These are phyloP conservation scores for Phenganax subtilis DNA, from an alignment of 92 coral and sea anemone species.

Conservation along the genomic window DNA sequence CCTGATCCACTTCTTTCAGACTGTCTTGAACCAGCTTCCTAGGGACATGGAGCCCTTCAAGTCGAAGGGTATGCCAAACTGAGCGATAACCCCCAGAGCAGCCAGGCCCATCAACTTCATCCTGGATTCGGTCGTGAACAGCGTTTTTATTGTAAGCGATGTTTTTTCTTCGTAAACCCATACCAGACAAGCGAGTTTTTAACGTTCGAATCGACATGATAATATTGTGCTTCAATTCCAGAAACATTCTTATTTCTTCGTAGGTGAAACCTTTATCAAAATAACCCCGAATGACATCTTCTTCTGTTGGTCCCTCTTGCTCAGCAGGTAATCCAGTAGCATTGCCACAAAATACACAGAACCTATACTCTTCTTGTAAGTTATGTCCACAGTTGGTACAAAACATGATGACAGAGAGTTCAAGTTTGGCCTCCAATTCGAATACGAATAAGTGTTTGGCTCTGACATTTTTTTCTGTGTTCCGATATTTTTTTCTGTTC, in stretches of 20 bases:
- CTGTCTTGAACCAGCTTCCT: too few relatives aligned
- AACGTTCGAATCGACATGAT: not conserved
- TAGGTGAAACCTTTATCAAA: slow-evolving; percentile 9
- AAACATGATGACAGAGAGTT: too few relatives aligned
- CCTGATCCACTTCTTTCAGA: too few relatives aligned
- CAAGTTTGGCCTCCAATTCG: too few relatives aligned
- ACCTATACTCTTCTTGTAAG: not conserved
- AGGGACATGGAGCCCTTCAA: too few relatives aligned
- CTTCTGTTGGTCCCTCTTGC: not conserved
- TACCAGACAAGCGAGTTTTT: not conserved
- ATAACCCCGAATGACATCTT: not conserved
- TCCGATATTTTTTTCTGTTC: too few relatives aligned
- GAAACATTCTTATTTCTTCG: slow-evolving; percentile 12
- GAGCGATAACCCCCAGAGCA: too few relatives aligned
- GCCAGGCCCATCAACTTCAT: too few relatives aligned
- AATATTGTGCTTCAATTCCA: slow-evolving; percentile 13
- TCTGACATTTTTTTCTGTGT: too few relatives aligned
- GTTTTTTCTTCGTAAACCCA: slow-evolving; percentile 12
- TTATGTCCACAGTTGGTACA: too few relatives aligned
- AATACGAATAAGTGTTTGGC: too few relatives aligned
- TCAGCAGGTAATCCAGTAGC: not conserved
- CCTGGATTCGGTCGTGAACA: not conserved
- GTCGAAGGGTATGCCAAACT: too few relatives aligned
- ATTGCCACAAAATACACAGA: slow-evolving; percentile 19
- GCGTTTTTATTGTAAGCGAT: not conserved